Evolutionary conservation across 2,797 vertebrate species (phyloP).

Genomic region (Ctenopoma multispine): DNA sequence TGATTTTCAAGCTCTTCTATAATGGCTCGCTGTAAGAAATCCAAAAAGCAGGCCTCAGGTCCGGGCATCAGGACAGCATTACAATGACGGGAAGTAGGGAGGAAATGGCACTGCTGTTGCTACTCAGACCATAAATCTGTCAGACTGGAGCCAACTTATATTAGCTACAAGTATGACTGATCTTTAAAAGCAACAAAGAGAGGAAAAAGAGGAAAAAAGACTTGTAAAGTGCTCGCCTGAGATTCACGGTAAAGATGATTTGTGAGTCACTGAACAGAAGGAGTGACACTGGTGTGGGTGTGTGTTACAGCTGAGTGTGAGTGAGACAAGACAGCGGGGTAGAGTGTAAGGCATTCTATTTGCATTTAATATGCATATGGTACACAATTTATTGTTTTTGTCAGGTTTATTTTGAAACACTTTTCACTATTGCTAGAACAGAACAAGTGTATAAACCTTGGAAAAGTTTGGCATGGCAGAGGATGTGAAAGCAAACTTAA

Average conservation of each 20-base stretch:
- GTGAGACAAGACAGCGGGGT: slow-evolving; percentile 25
- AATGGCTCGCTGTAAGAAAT: slow-evolving; percentile 68
- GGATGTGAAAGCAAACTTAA: slow-evolving; percentile 32
- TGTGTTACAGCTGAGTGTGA: slow-evolving; percentile 36
- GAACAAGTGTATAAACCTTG: slow-evolving; percentile 35
- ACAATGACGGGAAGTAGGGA: slow-evolving; percentile 32
- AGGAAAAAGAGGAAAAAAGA: slow-evolving; percentile 37
- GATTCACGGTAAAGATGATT: slow-evolving; percentile 51
- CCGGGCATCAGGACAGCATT: slow-evolving; percentile 44
- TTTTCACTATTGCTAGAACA: slow-evolving; percentile 41
- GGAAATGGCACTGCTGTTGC: slow-evolving; percentile 46
- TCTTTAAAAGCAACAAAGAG: slow-evolving; percentile 59
- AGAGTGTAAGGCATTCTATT: slow-evolving; percentile 67
- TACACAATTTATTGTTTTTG: slow-evolving; percentile 48
- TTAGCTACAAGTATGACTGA: slow-evolving; percentile 56
- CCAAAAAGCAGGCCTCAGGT: slow-evolving; percentile 61
- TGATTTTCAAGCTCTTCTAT: slow-evolving; percentile 60
- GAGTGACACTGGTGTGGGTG: slow-evolving; percentile 55
- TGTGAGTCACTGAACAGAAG: slow-evolving; percentile 58
- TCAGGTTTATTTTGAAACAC: slow-evolving; percentile 53
- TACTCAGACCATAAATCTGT: slow-evolving; percentile 59
- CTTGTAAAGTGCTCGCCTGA: slow-evolving; percentile 41
- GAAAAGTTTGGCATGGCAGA: slow-evolving; percentile 52
- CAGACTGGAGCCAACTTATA: slow-evolving; percentile 52
- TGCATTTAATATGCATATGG: slow-evolving; percentile 71